These are phyloP conservation scores for Drosophila nasuta DNA, from an alignment of 1,140 invertebrate species.

Conservation along the genomic window DNA sequence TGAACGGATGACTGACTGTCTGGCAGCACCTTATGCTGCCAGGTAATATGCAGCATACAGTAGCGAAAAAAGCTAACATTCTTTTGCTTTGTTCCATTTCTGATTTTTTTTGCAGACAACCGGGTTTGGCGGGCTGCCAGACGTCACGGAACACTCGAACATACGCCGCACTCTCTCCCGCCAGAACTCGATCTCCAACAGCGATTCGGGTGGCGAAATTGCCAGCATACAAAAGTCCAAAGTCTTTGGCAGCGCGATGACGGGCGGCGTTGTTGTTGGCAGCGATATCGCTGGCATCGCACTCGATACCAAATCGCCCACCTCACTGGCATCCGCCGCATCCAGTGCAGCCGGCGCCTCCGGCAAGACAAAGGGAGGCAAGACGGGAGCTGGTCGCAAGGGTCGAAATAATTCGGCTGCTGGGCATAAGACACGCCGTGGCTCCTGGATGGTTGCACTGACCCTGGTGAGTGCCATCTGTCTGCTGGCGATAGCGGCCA, in stretches of 20 bases:
- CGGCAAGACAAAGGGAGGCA: conserved; percentile 54
- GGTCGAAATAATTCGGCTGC: conserved; percentile 34
- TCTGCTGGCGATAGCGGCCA: conserved; percentile 74
- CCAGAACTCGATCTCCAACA: conserved; percentile 84
- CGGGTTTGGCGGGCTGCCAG: conserved; percentile 82
- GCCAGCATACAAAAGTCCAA: conserved; percentile 82
- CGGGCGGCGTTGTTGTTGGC: conserved; percentile 63
- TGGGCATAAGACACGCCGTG: conserved; percentile 64
- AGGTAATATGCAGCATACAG: conserved; percentile 26
- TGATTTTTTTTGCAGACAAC: conserved; percentile 72
- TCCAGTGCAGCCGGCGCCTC: conserved; percentile 42
- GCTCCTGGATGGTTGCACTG: conserved; percentile 73
- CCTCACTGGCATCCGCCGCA: conserved; percentile 55
- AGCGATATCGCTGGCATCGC: conserved; percentile 63
- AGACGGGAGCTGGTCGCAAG: conserved; percentile 46
- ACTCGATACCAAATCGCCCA: conserved; percentile 68
- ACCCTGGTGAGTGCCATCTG: conserved; percentile 76
- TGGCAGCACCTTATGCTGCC: conserved; percentile 23
- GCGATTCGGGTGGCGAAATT: conserved; percentile 78
- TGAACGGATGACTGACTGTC: neutral
- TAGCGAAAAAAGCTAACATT: conserved; percentile 11
- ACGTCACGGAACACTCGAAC: conserved; percentile 84
- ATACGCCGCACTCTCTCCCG: conserved; percentile 79
- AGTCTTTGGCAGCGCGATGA: conserved; percentile 68
- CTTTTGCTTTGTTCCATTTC: conserved; percentile 13